These are phyloP conservation scores for Tipula lateralis DNA, from an alignment of 2,888 invertebrate genomes.

Conservation along the genomic window DNA sequence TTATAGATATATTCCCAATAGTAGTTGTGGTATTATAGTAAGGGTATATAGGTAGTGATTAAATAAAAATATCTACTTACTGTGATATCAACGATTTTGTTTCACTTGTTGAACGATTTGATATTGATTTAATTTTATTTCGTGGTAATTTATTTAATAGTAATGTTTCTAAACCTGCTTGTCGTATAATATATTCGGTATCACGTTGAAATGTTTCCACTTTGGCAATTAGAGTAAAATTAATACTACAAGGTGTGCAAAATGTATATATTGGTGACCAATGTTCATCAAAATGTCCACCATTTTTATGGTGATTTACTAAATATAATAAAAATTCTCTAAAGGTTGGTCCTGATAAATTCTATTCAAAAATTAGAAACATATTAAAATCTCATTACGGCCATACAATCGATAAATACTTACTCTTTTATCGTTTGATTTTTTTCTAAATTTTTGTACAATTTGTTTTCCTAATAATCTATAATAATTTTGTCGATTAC, in stretches of 20 bases:
- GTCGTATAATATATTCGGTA: conserved; percentile 56
- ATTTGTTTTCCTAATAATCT: conserved; percentile 63
- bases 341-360: conserved; percentile 56
- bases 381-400: background rate
- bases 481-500: conserved; percentile 63
- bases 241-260: conserved; percentile 62
- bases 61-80: conserved; percentile 45
- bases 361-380: conserved; percentile 35
- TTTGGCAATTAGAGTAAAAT: conserved; percentile 61
- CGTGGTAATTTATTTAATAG: conserved; percentile 51
- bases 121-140: conserved; percentile 52
- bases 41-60: background rate
- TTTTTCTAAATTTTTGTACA: conserved; percentile 56
- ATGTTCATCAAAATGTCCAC: conserved; percentile 58
- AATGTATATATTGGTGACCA: conserved; percentile 62
- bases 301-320: conserved; percentile 55
- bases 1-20: background rate
- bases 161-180: conserved; percentile 55
- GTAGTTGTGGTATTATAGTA: background rate
- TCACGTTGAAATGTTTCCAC: conserved; percentile 59
- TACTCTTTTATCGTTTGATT: background rate
- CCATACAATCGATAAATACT: background rate
- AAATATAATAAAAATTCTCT: conserved; percentile 67
- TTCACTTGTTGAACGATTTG: conserved; percentile 45
- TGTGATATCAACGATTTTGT: conserved; percentile 53